Base-by-base conservation (phyloP, 1,140 invertebrate genomes). In the Pogonomyrmex barbatus region DNA sequence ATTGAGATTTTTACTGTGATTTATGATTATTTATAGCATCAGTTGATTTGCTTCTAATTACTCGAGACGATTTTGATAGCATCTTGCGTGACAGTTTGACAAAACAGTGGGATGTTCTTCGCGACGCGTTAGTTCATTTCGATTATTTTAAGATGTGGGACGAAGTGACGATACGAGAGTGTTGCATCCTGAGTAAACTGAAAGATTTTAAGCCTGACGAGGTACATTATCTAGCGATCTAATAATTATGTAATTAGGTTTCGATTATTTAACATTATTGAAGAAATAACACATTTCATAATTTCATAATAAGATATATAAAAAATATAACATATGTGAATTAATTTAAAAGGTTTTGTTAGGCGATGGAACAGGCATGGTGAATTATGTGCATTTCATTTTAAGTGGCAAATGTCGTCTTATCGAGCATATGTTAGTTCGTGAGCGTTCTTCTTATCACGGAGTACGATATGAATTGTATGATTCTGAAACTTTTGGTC, bases 321-420 rank as follows among this genome's bases (percentile, higher is more conserved):
- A 39, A 88, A 77, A 62, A 77, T 71, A 75, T 73, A 90, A 70
- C 8, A 39, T 78, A 73, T 62, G 0, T n/a, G 8, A n/a, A 60
- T 75, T 86, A 86, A 67, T 70, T 83, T 89, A 65, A 39, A 58
- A 94, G 94, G 73, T 94, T 70, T 91, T 97, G 30, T 91, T 97
- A n/a, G 96, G 96, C 9, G 96, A 97, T 87, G 96, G 96, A 4
- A 94, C 94, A 70, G 96, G 96, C 17, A 93, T 96, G 65, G 93
- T 95, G n/a, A 96, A 96, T 91, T 96, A 96, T 70, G 96, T 96
- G 0, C 96, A 97, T 91, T 97, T 97, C 82, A 86, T 97, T 24
- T 91, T 97, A 14, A 95, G 95, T 42, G 96, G 97, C 24, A 95
- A 95, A 86, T 97, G 96, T 91, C 94, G 95, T 87, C 93, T 97